Conservation (phyloP, 2,113 vertebrate genomes). For the Pseudorhombus dupliciocellatus region DNA sequence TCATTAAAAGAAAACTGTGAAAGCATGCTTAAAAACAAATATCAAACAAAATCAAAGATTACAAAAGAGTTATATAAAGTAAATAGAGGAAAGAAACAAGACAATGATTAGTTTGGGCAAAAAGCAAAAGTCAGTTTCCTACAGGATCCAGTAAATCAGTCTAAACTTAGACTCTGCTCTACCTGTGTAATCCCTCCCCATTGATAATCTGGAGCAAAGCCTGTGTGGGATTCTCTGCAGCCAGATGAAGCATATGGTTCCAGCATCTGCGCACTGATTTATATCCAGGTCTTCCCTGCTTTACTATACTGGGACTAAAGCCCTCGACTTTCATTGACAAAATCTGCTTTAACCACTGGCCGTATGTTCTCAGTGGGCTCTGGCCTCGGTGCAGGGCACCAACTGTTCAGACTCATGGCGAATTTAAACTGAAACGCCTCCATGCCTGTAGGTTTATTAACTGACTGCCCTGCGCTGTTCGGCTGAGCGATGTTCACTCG, state of each 20-base stretch:
- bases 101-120: not conserved
- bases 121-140: not conserved
- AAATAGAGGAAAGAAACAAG: too few species aligned
- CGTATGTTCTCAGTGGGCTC: constrained; percentile 63
- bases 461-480: not conserved
- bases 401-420: constrained; percentile 58
- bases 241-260: constrained; percentile 71
- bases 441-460: not conserved
- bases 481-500: not conserved
- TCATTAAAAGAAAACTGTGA: too few species aligned
- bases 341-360: constrained; percentile 67
- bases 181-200: constrained; percentile 58
- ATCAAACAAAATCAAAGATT: too few species aligned
- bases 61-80: too few species aligned
- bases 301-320: constrained; percentile 61
- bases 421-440: constrained; percentile 5
- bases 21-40: too few species aligned
- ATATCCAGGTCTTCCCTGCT: constrained; percentile 52
- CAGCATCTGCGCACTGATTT: constrained; percentile 68
- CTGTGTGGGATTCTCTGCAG: constrained; percentile 55
- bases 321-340: constrained; percentile 77
- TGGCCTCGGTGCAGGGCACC: constrained; percentile 55
- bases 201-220: constrained; percentile 62
- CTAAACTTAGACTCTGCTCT: constrained; percentile 17
- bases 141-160: not conserved